These are phyloP conservation scores for Mythimna vitellina DNA, from an alignment of 2,888 invertebrate species.

Conservation along the genomic window DNA sequence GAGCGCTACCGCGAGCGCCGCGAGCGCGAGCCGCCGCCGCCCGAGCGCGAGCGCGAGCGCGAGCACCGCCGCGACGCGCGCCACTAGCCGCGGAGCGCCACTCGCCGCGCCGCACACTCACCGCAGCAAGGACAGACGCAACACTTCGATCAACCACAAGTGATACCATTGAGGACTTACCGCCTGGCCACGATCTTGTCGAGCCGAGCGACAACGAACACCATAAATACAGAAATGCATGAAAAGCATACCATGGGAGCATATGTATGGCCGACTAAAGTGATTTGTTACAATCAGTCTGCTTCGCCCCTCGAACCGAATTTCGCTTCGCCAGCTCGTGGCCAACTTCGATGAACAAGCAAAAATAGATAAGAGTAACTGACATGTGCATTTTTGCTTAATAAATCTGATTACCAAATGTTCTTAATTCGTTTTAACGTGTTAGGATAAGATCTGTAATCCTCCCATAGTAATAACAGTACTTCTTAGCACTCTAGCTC, in stretches of 20 bases:
- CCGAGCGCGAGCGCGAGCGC: slow-evolving; percentile 89
- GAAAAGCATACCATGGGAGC: background rate
- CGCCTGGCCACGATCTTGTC: background rate
- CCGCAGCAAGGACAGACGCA: background rate
- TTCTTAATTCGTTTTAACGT: slow-evolving; percentile 24
- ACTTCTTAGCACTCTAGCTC: background rate
- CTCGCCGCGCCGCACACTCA: background rate
- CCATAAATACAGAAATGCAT: background rate
- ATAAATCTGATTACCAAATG: slow-evolving; percentile 20
- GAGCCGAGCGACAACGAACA: background rate
- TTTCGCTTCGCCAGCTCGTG: background rate
- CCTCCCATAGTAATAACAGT: background rate
- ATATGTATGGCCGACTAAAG: background rate
- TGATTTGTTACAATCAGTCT: background rate
- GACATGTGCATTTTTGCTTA: slow-evolving; percentile 13
- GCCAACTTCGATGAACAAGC: background rate
- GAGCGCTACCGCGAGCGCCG: slow-evolving; percentile 94
- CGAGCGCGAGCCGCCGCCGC: slow-evolving; percentile 91
- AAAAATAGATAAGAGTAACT: slow-evolving; percentile 1
- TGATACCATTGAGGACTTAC: background rate
- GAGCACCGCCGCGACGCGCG: slow-evolving; percentile 83
- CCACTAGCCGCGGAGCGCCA: slow-evolving; percentile 22
- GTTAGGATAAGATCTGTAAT: slow-evolving; percentile 8
- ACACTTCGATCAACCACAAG: background rate
- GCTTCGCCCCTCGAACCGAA: background rate